These are phyloP conservation scores for Heliconius ethilla DNA, from an alignment of 2,888 invertebrate genomes.

Conservation along the genomic window DNA sequence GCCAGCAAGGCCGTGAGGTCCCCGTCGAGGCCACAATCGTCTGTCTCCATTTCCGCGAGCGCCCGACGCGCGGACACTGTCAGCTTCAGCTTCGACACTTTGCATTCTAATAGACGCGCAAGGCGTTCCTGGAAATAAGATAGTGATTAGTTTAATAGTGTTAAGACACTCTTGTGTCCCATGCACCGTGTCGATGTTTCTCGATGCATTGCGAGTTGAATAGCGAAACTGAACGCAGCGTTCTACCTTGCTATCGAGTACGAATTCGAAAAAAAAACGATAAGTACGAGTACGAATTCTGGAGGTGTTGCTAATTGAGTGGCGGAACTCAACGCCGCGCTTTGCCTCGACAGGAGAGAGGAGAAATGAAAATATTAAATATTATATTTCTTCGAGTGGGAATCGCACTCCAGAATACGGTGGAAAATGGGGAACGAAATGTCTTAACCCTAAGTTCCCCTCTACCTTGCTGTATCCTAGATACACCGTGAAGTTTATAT, in stretches of 20 bases:
- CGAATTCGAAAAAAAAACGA: too few relatives aligned
- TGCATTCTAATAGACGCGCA: slow-evolving; percentile 79
- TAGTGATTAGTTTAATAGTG: not conserved
- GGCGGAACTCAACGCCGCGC: too few relatives aligned
- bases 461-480: not conserved
- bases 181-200: not conserved
- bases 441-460: too few relatives aligned
- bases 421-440: too few relatives aligned
- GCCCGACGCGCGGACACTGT: slow-evolving; percentile 83
- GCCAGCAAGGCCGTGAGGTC: slow-evolving; percentile 85
- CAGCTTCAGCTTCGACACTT: slow-evolving; percentile 80
- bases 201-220: not conserved
- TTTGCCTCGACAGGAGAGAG: too few relatives aligned
- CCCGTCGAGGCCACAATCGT: slow-evolving; percentile 81
- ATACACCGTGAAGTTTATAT: too few relatives aligned
- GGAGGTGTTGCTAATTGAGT: too few relatives aligned
- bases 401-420: too few relatives aligned
- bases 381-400: too few relatives aligned
- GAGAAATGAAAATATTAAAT: too few relatives aligned
- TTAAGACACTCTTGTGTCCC: not conserved
- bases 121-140: slow-evolving; percentile 71
- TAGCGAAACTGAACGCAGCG: not conserved
- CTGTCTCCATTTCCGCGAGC: slow-evolving; percentile 73
- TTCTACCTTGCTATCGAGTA: too few relatives aligned
- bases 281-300: too few relatives aligned